Evolutionary conservation across 2,797 vertebrate species (phyloP).

Genomic region (Oreochromis grahami): DNA sequence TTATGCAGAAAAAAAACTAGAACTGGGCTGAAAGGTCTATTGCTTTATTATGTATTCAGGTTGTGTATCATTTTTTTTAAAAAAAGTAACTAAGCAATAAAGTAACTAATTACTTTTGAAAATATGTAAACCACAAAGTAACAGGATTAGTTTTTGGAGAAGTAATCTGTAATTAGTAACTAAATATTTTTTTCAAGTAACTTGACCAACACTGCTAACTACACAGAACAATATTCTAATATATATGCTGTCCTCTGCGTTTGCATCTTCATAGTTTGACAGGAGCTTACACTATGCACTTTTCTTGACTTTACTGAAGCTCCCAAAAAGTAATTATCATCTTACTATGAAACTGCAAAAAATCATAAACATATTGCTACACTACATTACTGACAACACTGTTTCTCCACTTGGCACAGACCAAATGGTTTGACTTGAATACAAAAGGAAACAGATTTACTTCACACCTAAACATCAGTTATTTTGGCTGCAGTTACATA

Average conservation of each 20-base stretch:
- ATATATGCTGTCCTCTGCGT: neutral
- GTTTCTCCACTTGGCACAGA: neutral
- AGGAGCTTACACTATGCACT: neutral
- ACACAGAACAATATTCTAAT: neutral
- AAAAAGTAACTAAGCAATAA: neutral
- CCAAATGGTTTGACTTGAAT: neutral
- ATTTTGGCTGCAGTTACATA: neutral
- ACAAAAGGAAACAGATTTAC: neutral
- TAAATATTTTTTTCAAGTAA: too few relatives aligned
- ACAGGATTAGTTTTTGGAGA: neutral
- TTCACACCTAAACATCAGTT: neutral
- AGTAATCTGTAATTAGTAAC: neutral
- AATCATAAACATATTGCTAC: neutral
- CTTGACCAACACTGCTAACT: neutral
- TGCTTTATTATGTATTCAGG: too few relatives aligned
- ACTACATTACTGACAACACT: neutral
- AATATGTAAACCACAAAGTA: neutral
- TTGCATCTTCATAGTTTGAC: neutral
- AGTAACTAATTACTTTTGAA: neutral
- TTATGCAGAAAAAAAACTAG: too few relatives aligned
- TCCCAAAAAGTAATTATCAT: neutral
- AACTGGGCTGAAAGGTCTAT: too few relatives aligned
- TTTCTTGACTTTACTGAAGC: neutral
- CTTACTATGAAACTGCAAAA: rapidly evolving
- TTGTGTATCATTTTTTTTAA: too few relatives aligned